These are phyloP conservation scores for Leuciscus idus DNA, from an alignment of 2,113 vertebrate species.

Conservation along the genomic window DNA sequence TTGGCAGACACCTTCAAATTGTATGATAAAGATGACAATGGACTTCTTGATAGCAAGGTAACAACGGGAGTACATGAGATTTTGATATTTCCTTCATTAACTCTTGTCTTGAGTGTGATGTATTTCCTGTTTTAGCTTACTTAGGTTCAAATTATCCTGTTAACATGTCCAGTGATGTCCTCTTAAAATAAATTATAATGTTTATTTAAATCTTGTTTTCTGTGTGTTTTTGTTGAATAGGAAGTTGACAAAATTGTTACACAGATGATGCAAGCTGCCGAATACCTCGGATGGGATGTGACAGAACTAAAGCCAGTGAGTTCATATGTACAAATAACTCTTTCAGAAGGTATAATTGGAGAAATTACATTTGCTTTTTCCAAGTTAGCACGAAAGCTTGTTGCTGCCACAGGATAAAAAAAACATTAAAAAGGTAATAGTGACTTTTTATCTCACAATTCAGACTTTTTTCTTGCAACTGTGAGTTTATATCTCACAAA, in stretches of 20 bases:
- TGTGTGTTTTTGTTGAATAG: constrained; percentile 62
- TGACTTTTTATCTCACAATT: too few species aligned
- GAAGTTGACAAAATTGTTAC: constrained; percentile 89
- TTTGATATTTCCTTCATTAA: not conserved
- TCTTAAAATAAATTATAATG: not conserved
- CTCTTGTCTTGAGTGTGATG: not conserved
- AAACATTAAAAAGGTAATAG: too few species aligned
- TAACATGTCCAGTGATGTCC: not conserved
- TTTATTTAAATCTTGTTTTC: not conserved
- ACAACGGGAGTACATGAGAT: constrained; percentile 42
- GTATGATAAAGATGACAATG: constrained; percentile 89
- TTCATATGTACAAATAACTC: not conserved
- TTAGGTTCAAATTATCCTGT: not conserved
- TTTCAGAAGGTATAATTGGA: not conserved
- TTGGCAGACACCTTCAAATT: constrained; percentile 88
- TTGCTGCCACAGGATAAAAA: too few species aligned
- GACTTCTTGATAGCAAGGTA: constrained; percentile 88
- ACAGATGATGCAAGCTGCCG: constrained; percentile 91
- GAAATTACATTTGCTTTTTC: not conserved
- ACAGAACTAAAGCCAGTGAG: constrained; percentile 87
- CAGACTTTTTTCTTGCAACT: too few species aligned
- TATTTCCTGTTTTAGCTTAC: not conserved
- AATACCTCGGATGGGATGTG: constrained; percentile 91
- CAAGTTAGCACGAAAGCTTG: not conserved
- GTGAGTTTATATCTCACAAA: too few species aligned